phyloP scores from a whole-genome alignment of 2,888 invertebrate species.

The Nymphalis urticae region DNA sequence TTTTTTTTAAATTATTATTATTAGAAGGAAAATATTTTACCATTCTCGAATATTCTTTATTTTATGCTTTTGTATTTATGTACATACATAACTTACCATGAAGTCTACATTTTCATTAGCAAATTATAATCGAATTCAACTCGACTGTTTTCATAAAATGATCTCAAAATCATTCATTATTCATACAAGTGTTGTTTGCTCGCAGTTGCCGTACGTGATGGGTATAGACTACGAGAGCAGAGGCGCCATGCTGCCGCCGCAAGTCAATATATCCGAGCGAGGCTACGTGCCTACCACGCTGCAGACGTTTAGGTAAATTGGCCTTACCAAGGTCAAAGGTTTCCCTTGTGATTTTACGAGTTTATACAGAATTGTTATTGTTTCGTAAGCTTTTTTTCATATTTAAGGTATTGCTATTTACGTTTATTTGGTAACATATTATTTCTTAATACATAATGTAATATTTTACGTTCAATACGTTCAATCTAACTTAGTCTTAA shows the following conservation, averaged over 20 bases:
- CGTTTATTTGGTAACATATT: neutral
- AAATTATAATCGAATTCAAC: constrained; percentile 4
- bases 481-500: too few species aligned
- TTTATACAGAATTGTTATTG: constrained; percentile 2
- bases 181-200: constrained; percentile 44
- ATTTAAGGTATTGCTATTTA: neutral
- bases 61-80: too few species aligned
- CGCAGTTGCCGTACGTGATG: constrained; percentile 89
- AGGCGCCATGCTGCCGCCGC: constrained; percentile 89
- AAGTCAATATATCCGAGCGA: constrained; percentile 90
- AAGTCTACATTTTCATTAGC: neutral
- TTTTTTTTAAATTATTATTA: too few species aligned
- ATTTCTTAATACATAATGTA: neutral
- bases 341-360: constrained; percentile 10
- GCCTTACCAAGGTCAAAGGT: constrained; percentile 31
- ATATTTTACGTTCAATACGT: too few species aligned
- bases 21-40: too few species aligned
- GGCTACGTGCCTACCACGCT: constrained; percentile 90
- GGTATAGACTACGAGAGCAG: constrained; percentile 88
- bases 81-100: too few species aligned
- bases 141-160: constrained; percentile 10
- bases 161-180: constrained; percentile 28
- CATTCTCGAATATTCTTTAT: too few species aligned
- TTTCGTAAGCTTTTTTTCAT: neutral
- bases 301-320: constrained; percentile 85